These are phyloP conservation scores for Oreochromis grahami DNA, from an alignment of 2,797 vertebrate genomes.

Conservation along the genomic window DNA sequence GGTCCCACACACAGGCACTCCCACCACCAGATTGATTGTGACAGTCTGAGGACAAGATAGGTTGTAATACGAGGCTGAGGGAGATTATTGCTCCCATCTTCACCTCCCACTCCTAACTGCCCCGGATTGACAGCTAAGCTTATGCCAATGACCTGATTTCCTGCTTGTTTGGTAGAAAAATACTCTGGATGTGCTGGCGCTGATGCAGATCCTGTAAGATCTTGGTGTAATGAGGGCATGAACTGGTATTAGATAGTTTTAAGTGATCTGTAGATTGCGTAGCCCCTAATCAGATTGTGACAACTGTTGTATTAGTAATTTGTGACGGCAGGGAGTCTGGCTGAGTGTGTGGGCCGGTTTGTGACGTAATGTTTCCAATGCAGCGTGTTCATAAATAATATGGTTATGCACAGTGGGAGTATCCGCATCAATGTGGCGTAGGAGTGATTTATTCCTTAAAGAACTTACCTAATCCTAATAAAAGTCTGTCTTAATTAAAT, in stretches of 20 bases:
- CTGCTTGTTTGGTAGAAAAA: conserved; percentile 24
- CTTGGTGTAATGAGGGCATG: not conserved
- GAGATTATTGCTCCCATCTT: conserved; percentile 61
- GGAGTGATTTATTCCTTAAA: not conserved
- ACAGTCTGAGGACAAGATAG: conserved; percentile 2
- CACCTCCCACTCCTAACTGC: conserved; percentile 44
- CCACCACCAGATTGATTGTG: conserved; percentile 16
- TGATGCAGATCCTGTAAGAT: conserved; percentile 10
- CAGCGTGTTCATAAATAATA: conserved; percentile 24
- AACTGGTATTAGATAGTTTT: not conserved
- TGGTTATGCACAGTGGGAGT: not conserved
- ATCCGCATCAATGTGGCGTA: not conserved
- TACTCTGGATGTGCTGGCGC: conserved; percentile 4
- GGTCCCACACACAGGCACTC: conserved; percentile 13
- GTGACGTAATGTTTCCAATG: conserved; percentile 27
- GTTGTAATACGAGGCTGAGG: conserved; percentile 33
- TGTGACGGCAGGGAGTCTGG: not conserved
- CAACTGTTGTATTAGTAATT: conserved; percentile 2
- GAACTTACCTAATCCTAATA: not conserved
- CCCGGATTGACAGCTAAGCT: conserved; percentile 45
- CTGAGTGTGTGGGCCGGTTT: conserved; percentile 32
- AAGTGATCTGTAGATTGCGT: not conserved
- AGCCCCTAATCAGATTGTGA: not conserved
- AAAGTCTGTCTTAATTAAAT: not conserved
- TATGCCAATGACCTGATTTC: conserved; percentile 63